Conservation (phyloP, 1,140 invertebrate species). For the Temnothorax curvispinosus region DNA sequence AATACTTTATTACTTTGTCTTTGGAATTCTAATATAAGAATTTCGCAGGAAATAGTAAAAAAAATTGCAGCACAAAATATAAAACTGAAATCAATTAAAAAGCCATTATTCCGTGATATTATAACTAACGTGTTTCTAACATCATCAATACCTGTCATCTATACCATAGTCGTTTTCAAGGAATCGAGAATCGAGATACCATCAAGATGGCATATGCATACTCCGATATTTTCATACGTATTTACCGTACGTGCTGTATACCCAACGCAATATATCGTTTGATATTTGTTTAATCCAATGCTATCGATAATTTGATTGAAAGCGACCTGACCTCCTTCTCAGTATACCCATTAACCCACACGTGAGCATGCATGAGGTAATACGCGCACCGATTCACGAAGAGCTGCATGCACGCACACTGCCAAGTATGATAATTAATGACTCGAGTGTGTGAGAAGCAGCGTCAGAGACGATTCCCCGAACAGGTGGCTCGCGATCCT, state of each 20-base stretch:
- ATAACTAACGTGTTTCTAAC: not conserved
- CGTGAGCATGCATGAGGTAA: no score
- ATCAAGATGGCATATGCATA: not conserved
- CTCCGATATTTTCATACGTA: not conserved
- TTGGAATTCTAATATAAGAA: not conserved
- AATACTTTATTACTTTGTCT: not conserved
- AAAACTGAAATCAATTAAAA: not conserved
- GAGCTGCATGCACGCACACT: not conserved
- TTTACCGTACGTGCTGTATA: conserved; percentile 22
- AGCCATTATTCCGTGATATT: not conserved
- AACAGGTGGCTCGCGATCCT: conserved; percentile 69
- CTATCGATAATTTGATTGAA: conserved; percentile 31
- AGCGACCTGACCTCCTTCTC: conserved; percentile 2
- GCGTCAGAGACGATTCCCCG: conserved; percentile 65
- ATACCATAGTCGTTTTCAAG: not conserved
- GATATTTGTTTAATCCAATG: not conserved
- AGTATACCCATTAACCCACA: not conserved
- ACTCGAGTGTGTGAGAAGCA: conserved; percentile 62
- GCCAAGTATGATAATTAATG: conserved; percentile 69
- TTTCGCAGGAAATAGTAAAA: no score
- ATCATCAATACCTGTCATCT: not conserved
- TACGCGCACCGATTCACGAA: not conserved
- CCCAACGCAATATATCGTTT: not conserved
- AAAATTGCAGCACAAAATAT: not conserved
- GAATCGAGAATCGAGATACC: conserved; percentile 2